These are phyloP conservation scores for Morpho helenor DNA, from an alignment of 2,888 invertebrate genomes.

Conservation along the genomic window DNA sequence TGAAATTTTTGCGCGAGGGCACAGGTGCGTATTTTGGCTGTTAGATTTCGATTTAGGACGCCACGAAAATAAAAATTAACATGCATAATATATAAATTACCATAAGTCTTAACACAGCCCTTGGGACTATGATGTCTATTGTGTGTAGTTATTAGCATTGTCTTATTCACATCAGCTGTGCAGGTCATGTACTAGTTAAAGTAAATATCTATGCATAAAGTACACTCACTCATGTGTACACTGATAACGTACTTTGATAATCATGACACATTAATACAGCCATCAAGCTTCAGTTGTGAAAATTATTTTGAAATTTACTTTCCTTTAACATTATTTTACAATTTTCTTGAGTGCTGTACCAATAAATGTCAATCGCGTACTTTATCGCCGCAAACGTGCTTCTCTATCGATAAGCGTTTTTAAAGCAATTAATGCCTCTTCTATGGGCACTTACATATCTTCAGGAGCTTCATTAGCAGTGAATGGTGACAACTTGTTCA, in stretches of 20 bases:
- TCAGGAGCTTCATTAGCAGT: conserved; percentile 61
- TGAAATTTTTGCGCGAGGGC: conserved; percentile 16
- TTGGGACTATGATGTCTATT: conserved; percentile 12
- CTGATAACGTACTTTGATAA: conserved; percentile 37
- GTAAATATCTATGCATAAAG: conserved; percentile 46
- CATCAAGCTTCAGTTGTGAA: conserved; percentile 26
- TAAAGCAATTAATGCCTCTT: conserved; percentile 45
- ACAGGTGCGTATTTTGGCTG: conserved; percentile 25
- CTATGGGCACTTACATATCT: conserved; percentile 64
- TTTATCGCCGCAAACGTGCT: conserved; percentile 52
- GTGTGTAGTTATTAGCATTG: conserved; percentile 21
- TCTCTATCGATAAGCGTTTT: conserved; percentile 52
- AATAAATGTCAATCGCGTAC: conserved; percentile 29
- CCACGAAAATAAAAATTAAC: conserved; percentile 47
- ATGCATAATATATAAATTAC: conserved; percentile 44
- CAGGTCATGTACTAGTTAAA: conserved; percentile 51
- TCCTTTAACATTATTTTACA: too few species aligned
- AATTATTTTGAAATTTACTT: neutral
- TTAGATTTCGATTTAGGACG: conserved; percentile 34
- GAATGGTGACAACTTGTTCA: conserved; percentile 74
- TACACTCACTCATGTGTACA: conserved; percentile 43
- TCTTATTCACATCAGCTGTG: conserved; percentile 61
- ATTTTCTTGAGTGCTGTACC: conserved; percentile 28
- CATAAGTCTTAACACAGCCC: conserved; percentile 6
- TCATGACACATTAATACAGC: conserved; percentile 25